A percentile compares a stretch with the other conserved stretches of the same genome.
These are phyloP conservation scores for Cervus canadensis DNA, from an alignment of 2,113 vertebrate genomes.

Conservation along the genomic window DNA sequence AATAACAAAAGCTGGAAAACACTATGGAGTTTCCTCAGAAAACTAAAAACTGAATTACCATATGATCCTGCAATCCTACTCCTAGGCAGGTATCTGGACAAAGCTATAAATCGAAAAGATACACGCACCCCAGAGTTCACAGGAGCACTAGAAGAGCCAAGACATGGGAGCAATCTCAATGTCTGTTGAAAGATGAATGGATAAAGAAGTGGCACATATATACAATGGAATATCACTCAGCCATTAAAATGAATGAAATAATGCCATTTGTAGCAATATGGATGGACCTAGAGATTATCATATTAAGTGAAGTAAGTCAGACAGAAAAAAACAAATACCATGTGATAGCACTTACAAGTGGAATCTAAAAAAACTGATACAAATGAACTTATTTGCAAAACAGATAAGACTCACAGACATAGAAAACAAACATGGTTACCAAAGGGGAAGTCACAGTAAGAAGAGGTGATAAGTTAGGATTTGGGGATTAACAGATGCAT, in stretches of 20 bases:
- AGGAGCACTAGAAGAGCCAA: neutral
- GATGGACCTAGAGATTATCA: neutral
- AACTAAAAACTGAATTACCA: neutral
- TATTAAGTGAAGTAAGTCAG: neutral
- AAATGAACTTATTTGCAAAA: neutral
- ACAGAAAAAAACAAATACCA: neutral
- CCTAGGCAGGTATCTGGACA: neutral
- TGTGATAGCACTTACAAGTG: neutral
- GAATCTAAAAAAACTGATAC: neutral
- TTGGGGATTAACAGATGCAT: neutral
- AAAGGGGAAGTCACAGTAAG: neutral
- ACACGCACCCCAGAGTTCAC: neutral
- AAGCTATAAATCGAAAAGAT: neutral
- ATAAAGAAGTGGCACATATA: no score
- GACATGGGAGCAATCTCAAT: neutral
- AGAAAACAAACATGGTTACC: neutral
- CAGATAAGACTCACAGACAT: neutral
- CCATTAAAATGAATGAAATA: no score
- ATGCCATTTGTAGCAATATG: neutral
- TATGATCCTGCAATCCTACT: neutral
- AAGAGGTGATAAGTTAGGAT: neutral
- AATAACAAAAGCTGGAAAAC: neutral
- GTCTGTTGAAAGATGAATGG: neutral
- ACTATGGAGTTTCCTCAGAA: neutral
- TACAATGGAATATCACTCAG: neutral